Base-by-base conservation (phyloP, 23 tunicate species). In the Trididemnum miniatum region DNA sequence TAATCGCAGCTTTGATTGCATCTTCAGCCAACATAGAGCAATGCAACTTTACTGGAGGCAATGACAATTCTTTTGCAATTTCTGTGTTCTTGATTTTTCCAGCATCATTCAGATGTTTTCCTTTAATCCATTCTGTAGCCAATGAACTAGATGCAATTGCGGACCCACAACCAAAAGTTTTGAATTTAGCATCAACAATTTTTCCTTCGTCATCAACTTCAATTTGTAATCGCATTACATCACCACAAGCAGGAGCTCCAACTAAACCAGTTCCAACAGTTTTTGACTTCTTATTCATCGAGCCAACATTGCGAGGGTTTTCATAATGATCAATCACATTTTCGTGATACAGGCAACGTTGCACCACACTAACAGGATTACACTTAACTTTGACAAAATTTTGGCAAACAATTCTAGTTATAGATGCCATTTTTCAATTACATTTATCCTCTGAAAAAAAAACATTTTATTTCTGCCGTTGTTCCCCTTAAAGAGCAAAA, bases 191-290 rank as follows among this genome's bases (percentile, higher is more conserved):
- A 80, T 96, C 99, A 52, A 39, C 51, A 28, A 96, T 96, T 67
- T 96, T 96, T 44, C 99, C 99, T 3, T 75, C 83, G 71, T 96
- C 88, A 40, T 87, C 99, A 24, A 93, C 98, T 60, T 93, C 89
- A 35, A 93, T 93, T 81, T 93, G 98, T 34, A 93, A 73, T 25
- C 96, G 74, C 99, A 96, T 96, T 5, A 96, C 99, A 84, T 96
- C 99, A 39, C 99, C 99, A 84, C 99, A 96, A n/a, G 99, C 99
- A 35, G 99, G 99, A 0, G 99, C 99, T 0, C 99, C 99, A 75
- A 96, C 99, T 52, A 96, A 66, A 4, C 99, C 99, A 2, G 99
- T 96, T 33, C 99, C 99, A 59, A 96, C 99, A 35, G 77, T 76
- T 5, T 65, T 85, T 26, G 86, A 85, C 49, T 79, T 88, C 60